phyloP scores from a whole-genome alignment of 2,888 invertebrate genomes.

The Poecilus cupreus region DNA sequence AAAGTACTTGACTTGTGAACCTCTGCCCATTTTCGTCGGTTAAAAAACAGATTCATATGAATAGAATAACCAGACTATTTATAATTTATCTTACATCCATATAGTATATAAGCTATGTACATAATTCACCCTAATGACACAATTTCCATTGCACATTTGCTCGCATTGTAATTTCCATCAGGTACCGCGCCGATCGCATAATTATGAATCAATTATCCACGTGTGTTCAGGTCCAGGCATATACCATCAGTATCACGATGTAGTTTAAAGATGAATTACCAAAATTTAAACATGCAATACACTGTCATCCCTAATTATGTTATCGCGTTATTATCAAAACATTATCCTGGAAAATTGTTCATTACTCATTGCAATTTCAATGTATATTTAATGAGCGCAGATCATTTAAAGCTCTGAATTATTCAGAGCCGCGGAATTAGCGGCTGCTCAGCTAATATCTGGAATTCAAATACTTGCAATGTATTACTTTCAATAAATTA shows the following conservation, averaged over 20 bases:
- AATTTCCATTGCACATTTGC: too few relatives aligned
- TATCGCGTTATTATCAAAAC: not conserved
- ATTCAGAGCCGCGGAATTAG: not conserved
- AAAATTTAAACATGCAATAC: not conserved
- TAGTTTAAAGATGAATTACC: not conserved
- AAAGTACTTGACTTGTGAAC: too few relatives aligned
- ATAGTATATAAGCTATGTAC: too few relatives aligned
- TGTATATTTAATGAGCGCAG: not conserved
- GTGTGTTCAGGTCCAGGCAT: not conserved
- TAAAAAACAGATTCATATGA: too few relatives aligned
- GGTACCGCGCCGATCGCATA: not conserved
- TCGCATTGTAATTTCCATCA: not conserved
- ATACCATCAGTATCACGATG: not conserved
- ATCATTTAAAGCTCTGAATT: not conserved
- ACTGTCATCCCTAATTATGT: not conserved
- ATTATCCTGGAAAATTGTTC: not conserved
- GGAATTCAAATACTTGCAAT: too few relatives aligned
- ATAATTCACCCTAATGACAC: too few relatives aligned
- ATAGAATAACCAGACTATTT: too few relatives aligned
- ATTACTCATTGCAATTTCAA: not conserved
- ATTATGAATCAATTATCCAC: conserved; percentile 17
- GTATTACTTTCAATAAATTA: too few relatives aligned
- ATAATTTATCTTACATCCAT: too few relatives aligned
- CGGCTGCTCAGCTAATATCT: not conserved
- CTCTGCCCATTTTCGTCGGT: too few relatives aligned